Evolutionary conservation across 2,113 vertebrate species (phyloP).

Genomic region (Neolamprologus modestus): DNA sequence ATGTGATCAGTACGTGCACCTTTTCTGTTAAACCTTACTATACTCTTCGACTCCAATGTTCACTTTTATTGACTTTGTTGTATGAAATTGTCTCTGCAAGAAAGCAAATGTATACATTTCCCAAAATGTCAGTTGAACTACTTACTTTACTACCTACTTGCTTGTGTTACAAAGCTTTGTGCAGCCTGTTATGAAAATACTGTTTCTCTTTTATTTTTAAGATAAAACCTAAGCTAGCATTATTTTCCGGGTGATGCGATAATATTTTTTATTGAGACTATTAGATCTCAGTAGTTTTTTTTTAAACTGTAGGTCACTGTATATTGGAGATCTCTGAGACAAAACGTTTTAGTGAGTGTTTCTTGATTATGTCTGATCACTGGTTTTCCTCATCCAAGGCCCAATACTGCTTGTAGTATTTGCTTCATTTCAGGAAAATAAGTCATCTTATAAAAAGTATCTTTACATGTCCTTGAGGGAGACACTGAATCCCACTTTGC

Average conservation of each 20-base stretch:
- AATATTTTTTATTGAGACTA: neutral
- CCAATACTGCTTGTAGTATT: neutral
- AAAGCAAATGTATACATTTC: neutral
- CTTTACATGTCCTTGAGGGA: neutral
- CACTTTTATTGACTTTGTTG: neutral
- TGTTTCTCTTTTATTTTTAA: neutral
- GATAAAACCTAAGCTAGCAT: neutral
- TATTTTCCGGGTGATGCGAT: neutral
- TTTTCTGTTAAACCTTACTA: neutral
- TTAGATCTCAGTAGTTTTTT: neutral
- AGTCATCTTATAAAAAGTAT: neutral
- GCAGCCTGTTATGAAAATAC: neutral
- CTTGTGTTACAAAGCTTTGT: neutral
- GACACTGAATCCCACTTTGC: neutral
- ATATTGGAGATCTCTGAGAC: neutral
- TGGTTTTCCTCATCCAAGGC: neutral
- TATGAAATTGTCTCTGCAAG: neutral
- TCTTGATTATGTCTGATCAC: neutral
- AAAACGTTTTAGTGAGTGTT: neutral
- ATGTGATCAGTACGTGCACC: constrained; percentile 40
- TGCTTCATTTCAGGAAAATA: neutral
- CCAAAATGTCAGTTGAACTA: neutral
- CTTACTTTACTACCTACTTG: neutral
- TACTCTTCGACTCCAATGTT: neutral
- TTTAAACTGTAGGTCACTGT: neutral